Conservation (phyloP, 2,113 vertebrate species). For the Psittacula cyanocephala region DNA sequence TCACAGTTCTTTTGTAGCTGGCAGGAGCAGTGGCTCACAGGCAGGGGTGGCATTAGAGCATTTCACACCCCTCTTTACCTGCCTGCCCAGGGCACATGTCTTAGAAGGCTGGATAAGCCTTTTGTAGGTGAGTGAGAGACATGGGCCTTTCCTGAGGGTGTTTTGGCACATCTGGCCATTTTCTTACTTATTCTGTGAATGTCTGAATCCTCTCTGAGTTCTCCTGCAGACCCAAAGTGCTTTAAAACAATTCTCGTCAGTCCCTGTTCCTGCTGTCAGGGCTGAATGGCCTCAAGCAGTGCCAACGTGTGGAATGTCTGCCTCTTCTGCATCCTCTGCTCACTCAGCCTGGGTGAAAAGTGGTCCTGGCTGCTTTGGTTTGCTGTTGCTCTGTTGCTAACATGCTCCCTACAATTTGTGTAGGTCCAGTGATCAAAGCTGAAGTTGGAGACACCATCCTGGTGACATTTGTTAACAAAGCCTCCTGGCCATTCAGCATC, state of each 20-base stretch:
- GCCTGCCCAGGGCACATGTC: rapidly evolving
- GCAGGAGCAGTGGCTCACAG: background rate
- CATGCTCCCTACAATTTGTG: background rate
- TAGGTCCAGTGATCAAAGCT: constrained; percentile 80
- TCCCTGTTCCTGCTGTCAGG: background rate
- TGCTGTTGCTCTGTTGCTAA: background rate
- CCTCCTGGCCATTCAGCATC: constrained; percentile 78
- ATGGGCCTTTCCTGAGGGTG: background rate
- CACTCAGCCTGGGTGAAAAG: background rate
- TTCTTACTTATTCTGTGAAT: background rate
- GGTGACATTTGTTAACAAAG: constrained; percentile 77
- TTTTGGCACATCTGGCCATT: background rate
- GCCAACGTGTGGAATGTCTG: background rate
- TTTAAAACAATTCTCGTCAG: background rate
- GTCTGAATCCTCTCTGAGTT: background rate
- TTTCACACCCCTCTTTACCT: background rate
- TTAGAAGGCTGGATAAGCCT: background rate
- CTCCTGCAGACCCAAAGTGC: background rate
- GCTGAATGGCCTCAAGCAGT: rapidly evolving
- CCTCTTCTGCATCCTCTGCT: background rate
- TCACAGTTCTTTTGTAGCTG: background rate
- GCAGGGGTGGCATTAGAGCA: background rate
- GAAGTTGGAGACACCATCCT: constrained; percentile 79
- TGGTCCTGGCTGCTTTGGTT: background rate
- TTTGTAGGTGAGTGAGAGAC: background rate